Evolutionary conservation across 1,140 invertebrate species (phyloP).

Genomic region (Neomicropteryx cornuta): DNA sequence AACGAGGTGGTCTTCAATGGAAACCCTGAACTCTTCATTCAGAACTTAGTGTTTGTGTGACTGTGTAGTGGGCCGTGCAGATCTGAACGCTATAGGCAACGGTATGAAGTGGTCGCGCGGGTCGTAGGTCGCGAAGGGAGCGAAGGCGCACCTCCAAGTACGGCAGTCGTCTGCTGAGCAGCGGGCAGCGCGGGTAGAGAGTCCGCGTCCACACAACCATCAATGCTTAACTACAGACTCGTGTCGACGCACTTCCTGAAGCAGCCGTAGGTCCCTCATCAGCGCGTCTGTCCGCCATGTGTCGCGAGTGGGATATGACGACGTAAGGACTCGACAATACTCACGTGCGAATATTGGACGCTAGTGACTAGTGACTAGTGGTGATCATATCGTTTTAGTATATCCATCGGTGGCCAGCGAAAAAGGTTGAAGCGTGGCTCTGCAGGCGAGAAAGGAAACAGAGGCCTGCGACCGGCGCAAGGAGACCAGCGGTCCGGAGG

Average conservation of each 20-base stretch:
- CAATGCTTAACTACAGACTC: constrained; percentile 77
- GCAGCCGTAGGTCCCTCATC: constrained; percentile 63
- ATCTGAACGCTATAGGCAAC: constrained; percentile 2
- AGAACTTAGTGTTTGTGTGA: no score
- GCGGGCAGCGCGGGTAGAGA: no score
- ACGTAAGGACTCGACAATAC: constrained; percentile 17
- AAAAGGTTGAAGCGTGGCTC: constrained; percentile 11
- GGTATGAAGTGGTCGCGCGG: background rate
- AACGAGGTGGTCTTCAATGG: no score
- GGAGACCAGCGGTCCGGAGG: constrained; percentile 18
- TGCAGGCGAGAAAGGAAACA: background rate
- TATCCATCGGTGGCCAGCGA: constrained; percentile 21
- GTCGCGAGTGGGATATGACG: constrained; percentile 66
- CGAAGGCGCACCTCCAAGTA: constrained; percentile 11
- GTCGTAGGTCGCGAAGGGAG: background rate
- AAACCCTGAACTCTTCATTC: no score
- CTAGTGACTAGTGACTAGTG: constrained; percentile 22
- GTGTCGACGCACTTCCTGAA: constrained; percentile 79
- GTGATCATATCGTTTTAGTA: constrained; percentile 27
- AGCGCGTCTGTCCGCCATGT: constrained; percentile 56
- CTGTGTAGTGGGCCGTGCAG: no score
- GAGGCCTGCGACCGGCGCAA: no score
- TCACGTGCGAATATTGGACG: constrained; percentile 3
- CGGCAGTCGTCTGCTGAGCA: constrained; percentile 14
- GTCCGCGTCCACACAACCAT: no score